These are phyloP conservation scores for Axea sp. DNA, from an alignment of 2,888 invertebrate species.

Conservation along the genomic window DNA sequence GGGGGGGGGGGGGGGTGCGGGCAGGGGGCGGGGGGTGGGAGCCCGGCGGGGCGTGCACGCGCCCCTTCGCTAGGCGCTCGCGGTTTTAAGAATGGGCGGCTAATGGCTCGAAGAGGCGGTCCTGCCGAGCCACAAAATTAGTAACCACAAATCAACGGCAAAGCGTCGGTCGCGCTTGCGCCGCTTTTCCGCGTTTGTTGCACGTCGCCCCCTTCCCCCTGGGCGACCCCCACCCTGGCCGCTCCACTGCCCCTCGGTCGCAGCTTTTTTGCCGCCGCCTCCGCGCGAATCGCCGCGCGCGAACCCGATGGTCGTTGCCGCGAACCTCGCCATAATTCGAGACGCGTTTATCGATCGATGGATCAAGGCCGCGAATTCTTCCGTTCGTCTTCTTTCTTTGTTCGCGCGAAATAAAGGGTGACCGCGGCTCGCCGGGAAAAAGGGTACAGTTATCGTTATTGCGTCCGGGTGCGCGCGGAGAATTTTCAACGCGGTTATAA, in stretches of 20 bases:
- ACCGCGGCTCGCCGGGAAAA: constrained; percentile 3
- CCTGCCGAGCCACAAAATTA: constrained; percentile 73
- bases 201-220: constrained; percentile 1
- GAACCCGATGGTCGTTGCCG: too few species aligned
- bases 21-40: too few species aligned
- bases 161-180: constrained; percentile 65
- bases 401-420: constrained; percentile 14
- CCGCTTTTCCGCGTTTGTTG: constrained; percentile 33
- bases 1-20: too few species aligned
- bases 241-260: background rate
- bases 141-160: constrained; percentile 76
- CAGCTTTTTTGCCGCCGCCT: constrained; percentile 52
- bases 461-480: constrained; percentile 3
- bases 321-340: constrained; percentile 33
- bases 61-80: constrained; percentile 9
- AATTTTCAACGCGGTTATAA: constrained; percentile 32
- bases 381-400: constrained; percentile 40
- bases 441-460: constrained; percentile 38
- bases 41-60: constrained; percentile 24
- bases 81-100: constrained; percentile 68
- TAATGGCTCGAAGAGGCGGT: constrained; percentile 72
- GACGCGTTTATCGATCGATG: constrained; percentile 43
- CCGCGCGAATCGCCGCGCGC: constrained; percentile 40
- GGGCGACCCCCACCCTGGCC: background rate
- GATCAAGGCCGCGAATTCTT: constrained; percentile 47